Evolutionary conservation across 2,113 vertebrate genomes (phyloP).

Genomic region (Balaenoptera acutorostrata): DNA sequence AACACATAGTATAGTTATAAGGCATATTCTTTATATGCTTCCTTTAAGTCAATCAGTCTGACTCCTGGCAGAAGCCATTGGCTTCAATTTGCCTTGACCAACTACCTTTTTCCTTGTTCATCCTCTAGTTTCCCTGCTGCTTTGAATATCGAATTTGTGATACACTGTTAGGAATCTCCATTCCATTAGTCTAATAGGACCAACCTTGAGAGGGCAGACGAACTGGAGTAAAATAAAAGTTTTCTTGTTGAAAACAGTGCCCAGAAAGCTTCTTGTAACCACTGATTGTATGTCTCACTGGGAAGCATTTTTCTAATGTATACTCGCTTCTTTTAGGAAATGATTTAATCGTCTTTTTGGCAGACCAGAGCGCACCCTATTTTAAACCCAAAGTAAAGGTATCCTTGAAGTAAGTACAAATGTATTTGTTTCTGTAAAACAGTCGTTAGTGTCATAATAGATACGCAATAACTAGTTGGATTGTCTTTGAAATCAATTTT

Average conservation of each 20-base stretch:
- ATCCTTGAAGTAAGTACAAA: slow-evolving; percentile 84
- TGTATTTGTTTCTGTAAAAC: not conserved
- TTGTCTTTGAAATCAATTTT: slow-evolving; percentile 9
- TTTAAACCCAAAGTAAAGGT: slow-evolving; percentile 91
- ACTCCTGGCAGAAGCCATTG: not conserved
- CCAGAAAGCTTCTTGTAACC: not conserved
- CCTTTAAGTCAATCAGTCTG: not conserved
- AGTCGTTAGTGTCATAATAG: not conserved
- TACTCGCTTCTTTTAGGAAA: slow-evolving; percentile 83
- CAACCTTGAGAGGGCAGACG: not conserved
- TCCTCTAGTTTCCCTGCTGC: not conserved
- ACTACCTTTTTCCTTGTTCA: not conserved
- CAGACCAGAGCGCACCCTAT: slow-evolving; percentile 93
- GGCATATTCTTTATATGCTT: not conserved
- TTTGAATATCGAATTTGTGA: not conserved
- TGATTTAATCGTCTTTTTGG: slow-evolving; percentile 91
- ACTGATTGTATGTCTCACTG: not conserved
- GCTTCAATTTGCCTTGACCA: not conserved
- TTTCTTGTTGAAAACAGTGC: not conserved
- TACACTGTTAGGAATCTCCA: not conserved
- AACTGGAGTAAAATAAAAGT: not conserved
- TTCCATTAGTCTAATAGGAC: not conserved
- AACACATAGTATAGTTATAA: not conserved
- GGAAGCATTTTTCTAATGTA: not conserved
- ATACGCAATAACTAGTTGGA: not conserved